These are phyloP conservation scores for Atractosteus spatula DNA, from an alignment of 2,113 vertebrate species.

Conservation along the genomic window DNA sequence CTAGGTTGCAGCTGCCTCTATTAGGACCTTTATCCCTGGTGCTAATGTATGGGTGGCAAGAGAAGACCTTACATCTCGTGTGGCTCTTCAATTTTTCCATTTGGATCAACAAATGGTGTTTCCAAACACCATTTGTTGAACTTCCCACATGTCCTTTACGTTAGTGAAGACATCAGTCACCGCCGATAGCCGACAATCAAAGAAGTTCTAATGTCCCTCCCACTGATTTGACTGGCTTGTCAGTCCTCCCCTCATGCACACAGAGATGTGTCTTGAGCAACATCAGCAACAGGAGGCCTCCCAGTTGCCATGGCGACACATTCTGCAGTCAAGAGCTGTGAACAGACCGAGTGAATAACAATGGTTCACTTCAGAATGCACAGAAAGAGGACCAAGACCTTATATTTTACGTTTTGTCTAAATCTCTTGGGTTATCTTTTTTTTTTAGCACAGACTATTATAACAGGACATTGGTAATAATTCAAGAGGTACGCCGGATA, in stretches of 20 bases:
- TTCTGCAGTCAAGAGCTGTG: slow-evolving; percentile 7
- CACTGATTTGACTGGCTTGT: slow-evolving; percentile 2
- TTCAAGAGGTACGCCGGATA: background rate
- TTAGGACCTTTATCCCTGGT: too few species aligned
- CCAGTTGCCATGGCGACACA: slow-evolving; percentile 21
- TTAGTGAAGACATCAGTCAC: slow-evolving; percentile 33
- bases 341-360: slow-evolving; percentile 9
- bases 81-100: too few species aligned
- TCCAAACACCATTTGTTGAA: too few species aligned
- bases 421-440: too few species aligned
- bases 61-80: too few species aligned
- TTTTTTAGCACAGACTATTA: too few species aligned
- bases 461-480: too few species aligned
- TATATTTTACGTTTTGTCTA: background rate
- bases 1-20: too few species aligned
- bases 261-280: slow-evolving; percentile 7
- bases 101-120: too few species aligned
- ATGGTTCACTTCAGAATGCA: background rate
- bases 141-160: slow-evolving; percentile 11
- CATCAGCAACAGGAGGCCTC: background rate
- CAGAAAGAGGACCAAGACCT: background rate
- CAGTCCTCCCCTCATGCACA: slow-evolving; percentile 7
- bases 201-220: background rate
- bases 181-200: slow-evolving; percentile 30
- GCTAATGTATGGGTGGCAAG: too few species aligned